Conservation (phyloP, 2,797 vertebrate species). For the Zalophus californianus region DNA sequence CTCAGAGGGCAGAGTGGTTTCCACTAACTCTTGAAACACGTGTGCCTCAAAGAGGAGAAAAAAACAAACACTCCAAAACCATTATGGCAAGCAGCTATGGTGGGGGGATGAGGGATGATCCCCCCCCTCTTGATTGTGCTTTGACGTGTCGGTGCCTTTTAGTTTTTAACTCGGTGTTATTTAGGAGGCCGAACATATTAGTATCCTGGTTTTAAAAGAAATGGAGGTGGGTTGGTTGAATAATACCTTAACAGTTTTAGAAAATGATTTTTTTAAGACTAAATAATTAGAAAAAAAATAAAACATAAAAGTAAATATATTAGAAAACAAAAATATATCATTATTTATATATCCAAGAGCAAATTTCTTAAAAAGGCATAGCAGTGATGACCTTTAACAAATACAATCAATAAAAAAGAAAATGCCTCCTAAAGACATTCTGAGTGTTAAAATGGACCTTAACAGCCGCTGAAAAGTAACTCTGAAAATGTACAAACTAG, state of each 20-base stretch:
- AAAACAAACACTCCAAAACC: background rate
- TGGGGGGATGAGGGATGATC: background rate
- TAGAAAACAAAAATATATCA: background rate
- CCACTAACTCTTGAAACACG: background rate
- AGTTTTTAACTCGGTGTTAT: background rate
- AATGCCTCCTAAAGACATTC: conserved; percentile 16
- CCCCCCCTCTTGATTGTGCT: background rate
- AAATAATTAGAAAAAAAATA: conserved; percentile 25
- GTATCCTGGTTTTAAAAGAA: conserved; percentile 30
- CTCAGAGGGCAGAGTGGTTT: background rate
- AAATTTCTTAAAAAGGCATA: background rate
- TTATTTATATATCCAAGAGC: conserved; percentile 16
- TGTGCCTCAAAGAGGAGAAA: background rate
- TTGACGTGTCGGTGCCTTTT: background rate
- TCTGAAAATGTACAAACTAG: background rate
- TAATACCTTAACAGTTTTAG: conserved; percentile 44
- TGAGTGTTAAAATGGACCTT: background rate
- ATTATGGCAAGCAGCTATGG: background rate
- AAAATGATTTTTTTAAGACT: background rate
- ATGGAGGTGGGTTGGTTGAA: background rate
- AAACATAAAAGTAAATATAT: conserved; percentile 46
- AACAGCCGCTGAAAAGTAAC: background rate
- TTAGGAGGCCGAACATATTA: background rate
- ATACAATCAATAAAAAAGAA: conserved; percentile 21
- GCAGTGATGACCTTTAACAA: background rate